Conservation (phyloP, 1,140 invertebrate genomes). For the Idris sp. region DNA sequence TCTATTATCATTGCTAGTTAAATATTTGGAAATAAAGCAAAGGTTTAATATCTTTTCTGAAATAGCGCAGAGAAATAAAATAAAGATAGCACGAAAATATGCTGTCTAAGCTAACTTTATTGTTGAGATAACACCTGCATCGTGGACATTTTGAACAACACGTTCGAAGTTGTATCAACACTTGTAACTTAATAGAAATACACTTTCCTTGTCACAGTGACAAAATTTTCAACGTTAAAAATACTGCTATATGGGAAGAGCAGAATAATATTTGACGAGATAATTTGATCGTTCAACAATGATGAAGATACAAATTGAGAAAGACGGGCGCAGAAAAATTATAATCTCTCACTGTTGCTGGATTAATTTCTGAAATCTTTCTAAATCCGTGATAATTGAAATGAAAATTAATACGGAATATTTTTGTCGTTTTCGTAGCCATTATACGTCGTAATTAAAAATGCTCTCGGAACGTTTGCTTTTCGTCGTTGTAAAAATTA, state of each 20-base stretch:
- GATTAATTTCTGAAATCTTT: constrained; percentile 3
- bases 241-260: no score
- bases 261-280: constrained; percentile 4
- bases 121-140: constrained; percentile 31
- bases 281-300: constrained; percentile 2
- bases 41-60: constrained; percentile 13
- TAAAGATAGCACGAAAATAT: constrained; percentile 13
- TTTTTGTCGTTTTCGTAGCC: no score
- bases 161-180: constrained; percentile 24
- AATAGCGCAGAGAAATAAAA: constrained; percentile 9
- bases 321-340: not conserved
- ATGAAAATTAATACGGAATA: not conserved
- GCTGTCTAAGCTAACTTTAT: constrained; percentile 30
- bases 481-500: constrained; percentile 6
- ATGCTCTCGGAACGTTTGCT: not conserved
- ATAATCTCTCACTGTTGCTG: not conserved
- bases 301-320: not conserved
- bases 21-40: no score
- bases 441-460: constrained; percentile 11
- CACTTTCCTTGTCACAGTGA: no score
- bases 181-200: constrained; percentile 15
- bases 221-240: no score
- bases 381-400: constrained; percentile 6
- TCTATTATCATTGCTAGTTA: no score
- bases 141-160: constrained; percentile 25